Base-by-base conservation (phyloP, 2,888 invertebrate genomes). In the Lepetodrilus schrolli region DNA sequence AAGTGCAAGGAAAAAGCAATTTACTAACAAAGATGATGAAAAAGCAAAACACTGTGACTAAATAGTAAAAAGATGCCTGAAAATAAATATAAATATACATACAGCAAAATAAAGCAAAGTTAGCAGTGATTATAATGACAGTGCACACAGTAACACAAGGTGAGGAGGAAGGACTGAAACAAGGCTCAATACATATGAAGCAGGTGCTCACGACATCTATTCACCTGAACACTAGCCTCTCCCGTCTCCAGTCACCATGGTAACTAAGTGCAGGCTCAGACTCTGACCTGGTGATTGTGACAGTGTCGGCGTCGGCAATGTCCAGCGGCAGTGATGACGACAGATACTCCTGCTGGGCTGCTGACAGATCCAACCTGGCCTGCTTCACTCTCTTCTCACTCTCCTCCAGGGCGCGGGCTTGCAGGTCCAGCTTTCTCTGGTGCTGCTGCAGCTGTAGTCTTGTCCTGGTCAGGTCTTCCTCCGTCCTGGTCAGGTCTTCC, bases 311-410 rank as follows among this genome's bases (percentile, higher is more conserved):
- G 65, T 71, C 76, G 74, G 8, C 75, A 73, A 72, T 72, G 66
- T 37, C 68, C 37, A 74, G 43, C 7, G 76, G 74, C 10, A 74
- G 70, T 4, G 78, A 74, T 34, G 72, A 36, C 7, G 78, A 74
- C 65, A 78, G 38, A n/a, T 30, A 49, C 3, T 70, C 36, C 0
- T 47, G 66, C 37, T 47, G 65, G 8, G 34, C 47, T 20, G 47
- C 34, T 0, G 68, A n/a, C 13, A 80, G 69, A 37, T 81, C 79
- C 10, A 51, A 47, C 49, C 73, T 77, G 0, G 80, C 71, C 20
- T 78, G 74, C 37, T 74, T 74, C 38, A 82, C 51, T 5, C 76
- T 76, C 1, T 71, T 43, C 65, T 83, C 78, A 3, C 74, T 74
- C 26, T 82, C 77, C 38, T 47, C 43, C 5, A 83, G 72, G 26